Evolutionary conservation across 2,888 invertebrate species (phyloP), one percentile per base, ranked within the genome.

Genomic region (Exocentrus adspersus): DNA sequence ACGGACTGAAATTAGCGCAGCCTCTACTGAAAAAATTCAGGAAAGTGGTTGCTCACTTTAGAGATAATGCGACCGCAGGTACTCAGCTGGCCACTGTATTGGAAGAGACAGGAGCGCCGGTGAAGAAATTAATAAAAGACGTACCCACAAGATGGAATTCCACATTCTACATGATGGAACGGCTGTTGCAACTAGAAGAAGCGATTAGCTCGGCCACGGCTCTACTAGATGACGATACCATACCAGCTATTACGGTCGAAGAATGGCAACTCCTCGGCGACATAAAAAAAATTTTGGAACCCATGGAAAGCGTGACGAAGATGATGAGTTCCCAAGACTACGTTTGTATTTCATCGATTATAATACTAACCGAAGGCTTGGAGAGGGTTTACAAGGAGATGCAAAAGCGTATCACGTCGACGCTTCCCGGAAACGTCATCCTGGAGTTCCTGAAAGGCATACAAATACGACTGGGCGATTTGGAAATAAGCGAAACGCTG

Each of bases 261-360:
- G 72, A 74, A 58, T 73, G 69, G 71, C 9, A 62, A 30, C 58
- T 69, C 9, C 17, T 73, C 16, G 41, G 28, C 12, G 62, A 72
- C 12, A 10, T 72, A 7, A 61, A 28, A 12, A 68, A 56, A 57
- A 42, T 71, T n/a, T 65, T 75, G 43, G 48, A 71, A 57, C 73
- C 72, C 5, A 51, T 73, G 48, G 70, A 72, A 58, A 57, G 32
- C 32, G 51, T 72, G 12, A 74, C 73, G 1, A 69, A 69, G 52
- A 53, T 65, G 17, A 62, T 72, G 2, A 60, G 62, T 59, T 66
- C 58, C 16, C 20, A 74, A 65, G 67, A 68, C 7, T 72, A 70
- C 61, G 45, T 67, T 9, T 62, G 69, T 21, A 60, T 66, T 24
- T 72, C 71, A n/a, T 45, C 59, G 17, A 65, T 72, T n/a, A 71